Conservation (phyloP, 2,888 invertebrate genomes). For the Chalcis sispes region DNA sequence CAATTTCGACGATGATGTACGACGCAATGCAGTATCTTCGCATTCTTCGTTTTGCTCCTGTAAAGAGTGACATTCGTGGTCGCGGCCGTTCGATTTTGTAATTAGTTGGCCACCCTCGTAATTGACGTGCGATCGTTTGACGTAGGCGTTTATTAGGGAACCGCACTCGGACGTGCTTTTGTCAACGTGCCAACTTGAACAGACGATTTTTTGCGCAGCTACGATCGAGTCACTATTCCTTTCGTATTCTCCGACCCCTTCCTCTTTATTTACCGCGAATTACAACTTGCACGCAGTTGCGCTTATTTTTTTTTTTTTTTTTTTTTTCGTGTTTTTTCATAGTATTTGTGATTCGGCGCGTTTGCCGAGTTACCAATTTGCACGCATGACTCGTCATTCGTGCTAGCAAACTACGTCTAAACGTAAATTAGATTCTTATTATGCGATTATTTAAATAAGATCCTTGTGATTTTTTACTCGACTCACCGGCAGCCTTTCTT, state of each 20-base stretch:
- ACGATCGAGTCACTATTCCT: not conserved
- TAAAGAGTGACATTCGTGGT: no score
- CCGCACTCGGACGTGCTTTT: not conserved
- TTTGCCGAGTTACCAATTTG: constrained; percentile 30
- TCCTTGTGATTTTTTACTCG: constrained; percentile 44
- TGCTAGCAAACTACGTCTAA: not conserved
- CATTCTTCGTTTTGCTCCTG: constrained; percentile 2
- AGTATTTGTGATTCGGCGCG: constrained; percentile 13
- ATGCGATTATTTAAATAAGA: constrained; percentile 49
- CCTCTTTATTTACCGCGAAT: not conserved
- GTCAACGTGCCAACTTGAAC: not conserved
- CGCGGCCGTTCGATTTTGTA: not conserved
- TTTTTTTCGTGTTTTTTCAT: no score
- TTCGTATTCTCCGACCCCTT: not conserved
- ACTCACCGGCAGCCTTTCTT: not conserved
- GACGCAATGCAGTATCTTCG: not conserved
- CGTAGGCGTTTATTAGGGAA: constrained; percentile 11
- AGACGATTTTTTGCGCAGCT: constrained; percentile 16
- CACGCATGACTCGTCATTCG: constrained; percentile 31
- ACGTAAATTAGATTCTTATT: constrained; percentile 40
- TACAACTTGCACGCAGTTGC: not conserved
- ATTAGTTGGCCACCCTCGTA: not conserved
- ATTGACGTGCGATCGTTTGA: constrained; percentile 3
- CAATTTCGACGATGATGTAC: constrained; percentile 19
- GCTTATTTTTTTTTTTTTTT: not conserved